These are phyloP conservation scores for Parasteatoda lunata DNA, from an alignment of 2,888 invertebrate species.

Conservation along the genomic window DNA sequence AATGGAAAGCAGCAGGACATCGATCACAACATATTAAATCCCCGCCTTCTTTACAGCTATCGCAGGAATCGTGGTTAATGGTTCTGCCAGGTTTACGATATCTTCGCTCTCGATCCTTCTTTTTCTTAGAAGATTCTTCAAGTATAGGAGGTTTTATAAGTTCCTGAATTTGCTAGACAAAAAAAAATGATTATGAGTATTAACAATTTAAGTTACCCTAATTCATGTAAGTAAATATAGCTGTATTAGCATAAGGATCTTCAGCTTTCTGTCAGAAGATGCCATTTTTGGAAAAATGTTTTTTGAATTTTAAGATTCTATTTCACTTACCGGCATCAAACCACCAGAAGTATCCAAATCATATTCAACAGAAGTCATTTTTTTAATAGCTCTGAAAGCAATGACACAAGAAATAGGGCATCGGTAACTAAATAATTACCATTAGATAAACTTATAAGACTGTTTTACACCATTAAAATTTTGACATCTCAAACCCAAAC, in stretches of 20 bases:
- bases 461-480: slow-evolving; percentile 29
- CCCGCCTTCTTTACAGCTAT: slow-evolving; percentile 95
- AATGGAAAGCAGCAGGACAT: slow-evolving; percentile 96
- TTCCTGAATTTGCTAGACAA: slow-evolving; percentile 86
- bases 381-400: background rate
- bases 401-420: background rate
- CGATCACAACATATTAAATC: slow-evolving; percentile 96
- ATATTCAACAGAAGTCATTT: slow-evolving; percentile 82
- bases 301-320: background rate
- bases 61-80: slow-evolving; percentile 90
- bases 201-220: background rate
- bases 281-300: slow-evolving; percentile 10
- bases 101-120: slow-evolving; percentile 64
- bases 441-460: slow-evolving; percentile 34
- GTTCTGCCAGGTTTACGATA: slow-evolving; percentile 74
- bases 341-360: slow-evolving; percentile 87
- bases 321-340: slow-evolving; percentile 86
- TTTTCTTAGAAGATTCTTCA: slow-evolving; percentile 76
- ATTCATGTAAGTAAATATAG: no score
- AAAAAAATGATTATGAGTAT: slow-evolving; percentile 3
- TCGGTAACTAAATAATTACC: slow-evolving; percentile 9
- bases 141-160: slow-evolving; percentile 91
- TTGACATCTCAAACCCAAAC: slow-evolving; percentile 12
- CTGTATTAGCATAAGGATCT: no score
- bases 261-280: background rate